Base-by-base conservation (phyloP, 2,113 vertebrate species). In the Cepphus grylle region DNA sequence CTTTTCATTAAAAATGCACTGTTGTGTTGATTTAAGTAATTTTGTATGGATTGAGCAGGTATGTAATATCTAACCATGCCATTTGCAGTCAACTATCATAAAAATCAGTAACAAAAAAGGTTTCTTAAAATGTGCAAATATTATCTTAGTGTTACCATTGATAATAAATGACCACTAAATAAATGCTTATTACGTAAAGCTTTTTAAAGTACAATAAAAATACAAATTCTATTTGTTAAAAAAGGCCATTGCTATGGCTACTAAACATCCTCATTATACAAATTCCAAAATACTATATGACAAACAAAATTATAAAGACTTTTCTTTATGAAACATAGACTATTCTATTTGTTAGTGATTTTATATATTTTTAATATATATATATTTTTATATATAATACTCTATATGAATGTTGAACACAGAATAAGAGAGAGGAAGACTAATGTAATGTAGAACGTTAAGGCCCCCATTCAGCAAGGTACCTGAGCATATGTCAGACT, bases 201-300 rank as follows among this genome's bases (percentile, higher is more conserved):
- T 98, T 98, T 97, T 98, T 97, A 95, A 98, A 97, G 96, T 98
- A 98, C 97, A 97, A 97, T 98, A 98, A 98, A 98, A 98, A 98
- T 98, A 98, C 98, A 98, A 98, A 97, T 97, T 98, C 97, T 98
- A 98, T 98, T 96, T 98, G 97, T 98, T 98, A 98, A 98, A 98
- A 97, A 98, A 98, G 95, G 98, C 98, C 98, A 98, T 91, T 93
- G 40, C 93, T 94, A 93, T 93, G 98, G 97, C 98, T 98, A 96
- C 97, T 98, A 98, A 98, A 97, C 97, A 98, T 97, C 90, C 95
- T 98, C 85, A 96, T 98, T 97, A 94, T 98, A 98, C 96, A 98
- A 98, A 98, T 98, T 97, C 82, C 93, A 98, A 98, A 98, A 98
- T 98, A 98, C 96, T 97, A 96, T 98, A 97, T 96, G 98, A 97